These are phyloP conservation scores for Poicephalus gulielmi DNA, from an alignment of 2,113 vertebrate genomes.

Conservation along the genomic window DNA sequence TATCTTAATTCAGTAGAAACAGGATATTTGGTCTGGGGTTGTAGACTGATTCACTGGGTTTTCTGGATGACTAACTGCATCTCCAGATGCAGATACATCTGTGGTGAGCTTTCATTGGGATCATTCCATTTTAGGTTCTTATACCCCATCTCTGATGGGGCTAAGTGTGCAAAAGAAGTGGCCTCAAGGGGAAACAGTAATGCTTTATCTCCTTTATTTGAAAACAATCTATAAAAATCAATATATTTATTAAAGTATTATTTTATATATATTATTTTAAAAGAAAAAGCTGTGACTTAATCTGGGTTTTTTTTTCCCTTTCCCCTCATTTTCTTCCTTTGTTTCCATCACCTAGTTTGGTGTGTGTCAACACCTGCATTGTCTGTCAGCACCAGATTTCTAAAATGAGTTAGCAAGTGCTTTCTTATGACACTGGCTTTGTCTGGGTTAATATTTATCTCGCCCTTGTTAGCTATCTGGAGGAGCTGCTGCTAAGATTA, in stretches of 20 bases:
- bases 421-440: not conserved
- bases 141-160: not conserved
- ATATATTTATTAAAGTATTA: not conserved
- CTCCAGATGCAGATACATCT: not conserved
- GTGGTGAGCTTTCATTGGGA: not conserved
- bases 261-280: not conserved
- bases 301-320: not conserved
- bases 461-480: not conserved
- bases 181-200: not conserved
- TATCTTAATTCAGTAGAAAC: not conserved
- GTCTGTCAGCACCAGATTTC: not conserved
- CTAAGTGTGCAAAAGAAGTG: not conserved
- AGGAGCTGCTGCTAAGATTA: not conserved
- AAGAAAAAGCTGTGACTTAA: not conserved
- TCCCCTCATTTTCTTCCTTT: not conserved
- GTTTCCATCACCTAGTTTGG: not conserved
- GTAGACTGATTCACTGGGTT: not conserved
- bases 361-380: accelerated
- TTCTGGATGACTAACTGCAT: not conserved
- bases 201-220: not conserved
- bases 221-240: not conserved
- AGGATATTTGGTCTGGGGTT: not conserved
- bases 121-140: not conserved
- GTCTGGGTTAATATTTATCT: not conserved
- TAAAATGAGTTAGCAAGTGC: not conserved